Conservation (phyloP, 2,113 vertebrate species). For the Globicephala melas region DNA sequence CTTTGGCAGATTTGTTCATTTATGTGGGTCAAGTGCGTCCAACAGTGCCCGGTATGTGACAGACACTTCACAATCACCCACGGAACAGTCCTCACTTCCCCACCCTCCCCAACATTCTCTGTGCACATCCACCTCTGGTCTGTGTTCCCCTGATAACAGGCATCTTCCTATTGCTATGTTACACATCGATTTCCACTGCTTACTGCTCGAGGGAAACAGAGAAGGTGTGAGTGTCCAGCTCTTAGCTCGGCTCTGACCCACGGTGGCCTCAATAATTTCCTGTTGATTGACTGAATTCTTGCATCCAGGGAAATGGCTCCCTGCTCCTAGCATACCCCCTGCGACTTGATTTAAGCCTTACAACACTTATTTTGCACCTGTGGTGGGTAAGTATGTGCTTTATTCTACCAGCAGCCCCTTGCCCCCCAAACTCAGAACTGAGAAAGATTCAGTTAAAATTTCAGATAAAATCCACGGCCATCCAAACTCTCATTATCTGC, state of each 20-base stretch:
- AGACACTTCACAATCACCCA: background rate
- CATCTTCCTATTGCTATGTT: no score
- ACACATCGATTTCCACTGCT: background rate
- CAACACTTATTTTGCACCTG: no score
- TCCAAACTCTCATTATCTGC: background rate
- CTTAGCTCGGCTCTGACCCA: no score
- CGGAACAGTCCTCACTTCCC: no score
- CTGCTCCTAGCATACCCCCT: no score
- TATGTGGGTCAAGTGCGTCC: no score
- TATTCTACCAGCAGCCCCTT: background rate
- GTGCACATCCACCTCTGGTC: background rate
- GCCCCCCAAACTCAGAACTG: background rate
- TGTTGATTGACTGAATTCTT: background rate
- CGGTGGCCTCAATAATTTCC: fast-evolving
- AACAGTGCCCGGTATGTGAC: no score
- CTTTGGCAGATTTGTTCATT: background rate
- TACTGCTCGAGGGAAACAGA: background rate
- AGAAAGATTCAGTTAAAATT: background rate
- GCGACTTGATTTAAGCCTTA: background rate
- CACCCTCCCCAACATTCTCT: background rate
- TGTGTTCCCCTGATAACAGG: background rate
- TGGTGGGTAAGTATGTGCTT: background rate
- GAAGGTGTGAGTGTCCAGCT: no score
- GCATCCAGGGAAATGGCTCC: no score
- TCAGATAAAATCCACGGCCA: background rate